Percentiles rank a stretch among this genome's conserved stretches.
These are phyloP conservation scores for Melanogrammus aeglefinus DNA, from an alignment of 2,797 vertebrate genomes.

Conservation along the genomic window DNA sequence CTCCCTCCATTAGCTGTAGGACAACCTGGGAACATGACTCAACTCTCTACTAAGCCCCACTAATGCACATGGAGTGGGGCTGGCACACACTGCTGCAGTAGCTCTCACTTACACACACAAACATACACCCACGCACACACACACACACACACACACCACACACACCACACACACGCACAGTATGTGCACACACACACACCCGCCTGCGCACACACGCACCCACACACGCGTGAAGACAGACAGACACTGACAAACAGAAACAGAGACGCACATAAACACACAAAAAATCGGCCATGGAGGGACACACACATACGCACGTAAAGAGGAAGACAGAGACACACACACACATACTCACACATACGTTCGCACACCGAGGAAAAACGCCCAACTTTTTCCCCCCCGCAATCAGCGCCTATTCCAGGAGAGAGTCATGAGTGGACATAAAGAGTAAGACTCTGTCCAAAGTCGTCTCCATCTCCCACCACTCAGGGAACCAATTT, in stretches of 20 bases:
- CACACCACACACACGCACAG: constrained; percentile 1
- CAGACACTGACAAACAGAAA: no score
- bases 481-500: constrained; percentile 64
- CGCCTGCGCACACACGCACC: no score
- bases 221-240: no score
- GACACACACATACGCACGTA: no score
- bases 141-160: constrained; percentile 1
- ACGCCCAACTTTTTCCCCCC: constrained; percentile 24
- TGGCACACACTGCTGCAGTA: constrained; percentile 38
- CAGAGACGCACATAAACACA: no score
- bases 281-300: no score
- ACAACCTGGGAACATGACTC: constrained; percentile 47
- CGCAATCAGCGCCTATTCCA: constrained; percentile 55
- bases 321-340: no score
- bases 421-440: constrained; percentile 46
- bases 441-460: constrained; percentile 47
- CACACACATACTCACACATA: neutral
- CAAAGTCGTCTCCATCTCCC: constrained; percentile 63
- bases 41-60: constrained; percentile 41
- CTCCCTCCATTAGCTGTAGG: constrained; percentile 60
- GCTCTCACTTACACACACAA: constrained; percentile 3
- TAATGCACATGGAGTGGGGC: neutral
- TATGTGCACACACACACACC: neutral
- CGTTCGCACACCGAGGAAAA: neutral
- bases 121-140: constrained; percentile 4